These are phyloP conservation scores for Lucilia cuprina DNA, from an alignment of 1,140 invertebrate genomes.

Conservation along the genomic window DNA sequence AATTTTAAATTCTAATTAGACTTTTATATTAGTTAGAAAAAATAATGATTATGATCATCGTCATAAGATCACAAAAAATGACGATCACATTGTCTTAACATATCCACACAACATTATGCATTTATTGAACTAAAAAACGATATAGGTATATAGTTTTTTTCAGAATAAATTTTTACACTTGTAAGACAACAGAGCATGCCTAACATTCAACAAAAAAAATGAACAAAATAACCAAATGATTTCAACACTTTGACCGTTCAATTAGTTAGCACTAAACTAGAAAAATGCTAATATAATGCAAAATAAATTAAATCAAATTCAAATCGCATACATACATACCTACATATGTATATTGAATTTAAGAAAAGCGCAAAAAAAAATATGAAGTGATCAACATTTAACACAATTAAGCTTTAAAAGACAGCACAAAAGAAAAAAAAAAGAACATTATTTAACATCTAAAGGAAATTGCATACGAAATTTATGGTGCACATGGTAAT, in stretches of 20 bases:
- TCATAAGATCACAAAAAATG: too few species aligned
- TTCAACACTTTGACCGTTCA: not conserved
- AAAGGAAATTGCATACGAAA: conserved; percentile 6
- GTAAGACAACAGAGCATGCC: not conserved
- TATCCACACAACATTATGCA: too few species aligned
- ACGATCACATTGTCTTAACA: too few species aligned
- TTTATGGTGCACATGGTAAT: not conserved
- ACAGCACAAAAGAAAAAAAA: not conserved
- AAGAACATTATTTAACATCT: not conserved
- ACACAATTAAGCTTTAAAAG: not conserved
- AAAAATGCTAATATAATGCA: not conserved
- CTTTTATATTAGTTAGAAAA: too few species aligned
- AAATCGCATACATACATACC: not conserved
- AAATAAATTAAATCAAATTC: not conserved
- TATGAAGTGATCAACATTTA: not conserved
- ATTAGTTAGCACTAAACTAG: not conserved
- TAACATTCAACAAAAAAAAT: not conserved
- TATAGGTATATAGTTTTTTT: not conserved
- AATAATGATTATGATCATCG: too few species aligned
- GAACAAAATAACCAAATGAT: not conserved
- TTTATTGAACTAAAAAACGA: too few species aligned
- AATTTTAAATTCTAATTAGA: too few species aligned
- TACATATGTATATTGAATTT: not conserved
- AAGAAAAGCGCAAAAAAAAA: too few species aligned
- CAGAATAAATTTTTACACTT: not conserved